These are phyloP conservation scores for Chelonus formosanus DNA, from an alignment of 2,888 invertebrate species.

Conservation along the genomic window DNA sequence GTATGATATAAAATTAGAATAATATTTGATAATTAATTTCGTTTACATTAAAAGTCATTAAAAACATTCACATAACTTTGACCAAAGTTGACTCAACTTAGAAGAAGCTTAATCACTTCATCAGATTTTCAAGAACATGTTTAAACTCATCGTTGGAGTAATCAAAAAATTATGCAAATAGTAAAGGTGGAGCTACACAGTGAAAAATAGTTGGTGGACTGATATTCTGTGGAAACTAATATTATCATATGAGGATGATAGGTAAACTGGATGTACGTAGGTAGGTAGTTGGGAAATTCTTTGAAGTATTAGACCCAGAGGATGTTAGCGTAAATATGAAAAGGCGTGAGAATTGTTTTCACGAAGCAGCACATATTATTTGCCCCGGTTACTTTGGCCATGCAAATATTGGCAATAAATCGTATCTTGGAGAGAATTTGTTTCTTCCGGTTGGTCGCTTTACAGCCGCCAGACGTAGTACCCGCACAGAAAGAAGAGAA, in stretches of 20 bases:
- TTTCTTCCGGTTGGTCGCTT: constrained; percentile 57
- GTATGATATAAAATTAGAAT: too few species aligned
- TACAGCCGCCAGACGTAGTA: constrained; percentile 33
- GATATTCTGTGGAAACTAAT: not conserved
- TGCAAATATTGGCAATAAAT: constrained; percentile 59
- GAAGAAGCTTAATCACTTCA: too few species aligned
- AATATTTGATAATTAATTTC: too few species aligned
- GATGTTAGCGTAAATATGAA: constrained; percentile 5
- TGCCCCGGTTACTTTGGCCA: constrained; percentile 52
- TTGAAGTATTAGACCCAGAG: constrained; percentile 1
- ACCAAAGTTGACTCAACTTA: too few species aligned
- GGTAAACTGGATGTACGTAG: constrained; percentile 14
- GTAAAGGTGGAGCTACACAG: not conserved
- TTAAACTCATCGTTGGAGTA: not conserved
- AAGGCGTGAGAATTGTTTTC: constrained; percentile 21
- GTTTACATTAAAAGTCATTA: too few species aligned
- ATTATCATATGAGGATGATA: not conserved
- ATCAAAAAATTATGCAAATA: not conserved
- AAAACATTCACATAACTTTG: too few species aligned
- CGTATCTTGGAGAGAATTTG: constrained; percentile 57
- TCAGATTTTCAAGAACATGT: too few species aligned
- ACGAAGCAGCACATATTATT: constrained; percentile 35
- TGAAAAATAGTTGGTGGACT: not conserved
- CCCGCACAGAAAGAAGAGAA: constrained; percentile 22
- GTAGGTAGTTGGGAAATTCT: constrained; percentile 1